A percentile compares a stretch with the other conserved stretches of the same genome.
Conservation (phyloP, 2,113 vertebrate species). For the Anarrhichthys ocellatus region DNA sequence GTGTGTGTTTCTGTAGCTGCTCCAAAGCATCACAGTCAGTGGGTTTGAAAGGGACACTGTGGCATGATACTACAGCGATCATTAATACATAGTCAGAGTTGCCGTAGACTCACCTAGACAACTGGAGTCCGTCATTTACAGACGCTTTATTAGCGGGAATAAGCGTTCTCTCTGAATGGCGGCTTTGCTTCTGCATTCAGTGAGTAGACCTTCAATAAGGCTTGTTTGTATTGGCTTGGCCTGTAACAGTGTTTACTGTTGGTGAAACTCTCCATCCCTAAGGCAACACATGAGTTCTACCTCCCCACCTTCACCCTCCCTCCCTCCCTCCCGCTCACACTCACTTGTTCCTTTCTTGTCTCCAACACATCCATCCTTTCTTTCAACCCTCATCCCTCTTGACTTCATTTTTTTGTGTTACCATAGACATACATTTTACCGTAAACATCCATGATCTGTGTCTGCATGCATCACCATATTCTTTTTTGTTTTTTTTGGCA, state of each 20-base stretch:
- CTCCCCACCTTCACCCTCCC: slow-evolving; percentile 17
- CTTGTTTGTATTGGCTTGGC: slow-evolving; percentile 14
- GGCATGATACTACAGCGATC: slow-evolving; percentile 20
- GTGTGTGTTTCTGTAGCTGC: slow-evolving; percentile 65
- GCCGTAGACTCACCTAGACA: slow-evolving; percentile 1
- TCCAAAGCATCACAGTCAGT: slow-evolving; percentile 59
- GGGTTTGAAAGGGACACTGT: slow-evolving; percentile 22
- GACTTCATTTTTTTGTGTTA: slow-evolving; percentile 14
- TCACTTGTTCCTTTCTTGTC: slow-evolving; percentile 57
- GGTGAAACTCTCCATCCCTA: slow-evolving; percentile 39
- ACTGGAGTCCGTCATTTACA: background rate
- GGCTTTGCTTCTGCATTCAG: background rate
- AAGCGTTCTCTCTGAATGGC: background rate
- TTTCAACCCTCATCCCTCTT: slow-evolving; percentile 20
- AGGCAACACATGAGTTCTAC: slow-evolving; percentile 44
- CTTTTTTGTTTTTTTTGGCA: slow-evolving; percentile 34
- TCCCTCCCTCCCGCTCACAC: slow-evolving; percentile 9
- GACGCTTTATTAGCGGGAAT: background rate
- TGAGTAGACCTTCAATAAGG: background rate
- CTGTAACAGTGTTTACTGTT: slow-evolving; percentile 40
- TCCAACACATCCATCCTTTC: slow-evolving; percentile 29
- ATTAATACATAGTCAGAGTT: slow-evolving; percentile 28
- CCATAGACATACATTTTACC: slow-evolving; percentile 39
- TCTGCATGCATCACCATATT: slow-evolving; percentile 26
- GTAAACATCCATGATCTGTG: slow-evolving; percentile 3